A percentile compares a stretch with the other conserved stretches of the same genome.
Evolutionary conservation across 1,140 invertebrate species (phyloP).

Genomic region (Cydia pomonella): DNA sequence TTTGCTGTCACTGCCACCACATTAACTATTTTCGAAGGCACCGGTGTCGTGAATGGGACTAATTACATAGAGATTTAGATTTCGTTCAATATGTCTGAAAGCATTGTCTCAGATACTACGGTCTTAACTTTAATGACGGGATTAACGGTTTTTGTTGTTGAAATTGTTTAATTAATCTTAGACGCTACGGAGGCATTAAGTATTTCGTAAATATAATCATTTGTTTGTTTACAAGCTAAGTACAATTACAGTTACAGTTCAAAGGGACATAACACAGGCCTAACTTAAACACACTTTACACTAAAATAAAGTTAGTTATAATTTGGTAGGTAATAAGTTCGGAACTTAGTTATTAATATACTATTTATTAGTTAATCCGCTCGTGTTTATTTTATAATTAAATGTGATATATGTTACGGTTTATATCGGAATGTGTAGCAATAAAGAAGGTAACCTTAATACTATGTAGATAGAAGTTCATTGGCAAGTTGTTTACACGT

Average conservation of each 20-base stretch:
- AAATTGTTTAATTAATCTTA: neutral
- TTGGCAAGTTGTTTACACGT: conserved; percentile 7
- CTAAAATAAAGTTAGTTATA: neutral
- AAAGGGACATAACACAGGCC: no score
- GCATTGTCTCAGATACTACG: neutral
- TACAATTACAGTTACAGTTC: no score
- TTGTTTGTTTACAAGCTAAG: neutral
- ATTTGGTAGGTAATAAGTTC: no score
- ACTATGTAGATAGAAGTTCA: neutral
- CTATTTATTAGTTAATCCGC: neutral
- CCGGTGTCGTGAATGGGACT: neutral
- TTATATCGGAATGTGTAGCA: conserved; percentile 7
- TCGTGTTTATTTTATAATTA: neutral
- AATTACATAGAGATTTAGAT: conserved; percentile 15
- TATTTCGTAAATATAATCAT: neutral
- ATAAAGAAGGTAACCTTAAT: neutral
- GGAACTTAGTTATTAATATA: no score
- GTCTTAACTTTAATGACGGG: neutral
- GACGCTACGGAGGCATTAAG: neutral
- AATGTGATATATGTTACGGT: neutral
- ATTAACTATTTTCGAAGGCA: conserved; percentile 36
- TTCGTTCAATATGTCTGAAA: conserved; percentile 14
- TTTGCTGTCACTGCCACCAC: conserved; percentile 44
- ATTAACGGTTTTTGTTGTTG: no score
- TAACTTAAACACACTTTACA: no score